A percentile compares a stretch with the other conserved stretches of the same genome.
These are phyloP conservation scores for Enoplolaimus lenunculus DNA, from an alignment of 2,888 invertebrate species.

Conservation along the genomic window DNA sequence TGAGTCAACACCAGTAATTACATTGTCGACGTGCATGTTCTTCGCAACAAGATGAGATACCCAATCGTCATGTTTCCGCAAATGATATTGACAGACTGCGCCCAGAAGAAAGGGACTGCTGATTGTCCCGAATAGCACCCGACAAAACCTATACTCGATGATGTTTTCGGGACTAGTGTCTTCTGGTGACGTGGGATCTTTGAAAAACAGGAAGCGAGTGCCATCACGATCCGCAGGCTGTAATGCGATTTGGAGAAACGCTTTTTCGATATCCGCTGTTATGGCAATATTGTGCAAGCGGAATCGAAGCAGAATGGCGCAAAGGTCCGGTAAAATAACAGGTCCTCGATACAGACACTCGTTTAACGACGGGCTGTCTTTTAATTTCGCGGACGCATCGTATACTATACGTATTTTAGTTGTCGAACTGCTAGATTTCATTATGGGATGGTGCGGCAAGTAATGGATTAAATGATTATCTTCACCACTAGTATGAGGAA, in stretches of 20 bases:
- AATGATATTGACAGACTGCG: constrained; percentile 5
- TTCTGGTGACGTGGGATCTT: constrained; percentile 6
- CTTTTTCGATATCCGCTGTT: constrained; percentile 25
- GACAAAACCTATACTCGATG: neutral
- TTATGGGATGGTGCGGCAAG: constrained; percentile 26
- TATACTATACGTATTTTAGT: constrained; percentile 29
- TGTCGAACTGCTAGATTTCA: constrained; percentile 21
- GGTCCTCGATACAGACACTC: constrained; percentile 27
- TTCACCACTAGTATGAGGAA: neutral
- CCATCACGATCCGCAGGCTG: constrained; percentile 25
- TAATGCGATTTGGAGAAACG: neutral
- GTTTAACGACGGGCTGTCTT: constrained; percentile 23
- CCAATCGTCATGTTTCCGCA: neutral
- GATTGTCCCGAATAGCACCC: neutral
- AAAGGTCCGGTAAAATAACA: constrained; percentile 21
- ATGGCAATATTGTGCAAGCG: constrained; percentile 23
- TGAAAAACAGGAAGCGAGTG: constrained; percentile 25
- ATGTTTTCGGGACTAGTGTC: constrained; percentile 16
- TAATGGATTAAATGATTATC: constrained; percentile 22
- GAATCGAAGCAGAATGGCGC: constrained; percentile 24
- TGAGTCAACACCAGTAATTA: neutral
- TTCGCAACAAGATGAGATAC: constrained; percentile 3
- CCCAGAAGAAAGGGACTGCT: constrained; percentile 14
- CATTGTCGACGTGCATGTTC: constrained; percentile 27
- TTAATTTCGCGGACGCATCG: constrained; percentile 25